Conservation (phyloP, 2,888 invertebrate genomes). For the Drosophila infuscata region DNA sequence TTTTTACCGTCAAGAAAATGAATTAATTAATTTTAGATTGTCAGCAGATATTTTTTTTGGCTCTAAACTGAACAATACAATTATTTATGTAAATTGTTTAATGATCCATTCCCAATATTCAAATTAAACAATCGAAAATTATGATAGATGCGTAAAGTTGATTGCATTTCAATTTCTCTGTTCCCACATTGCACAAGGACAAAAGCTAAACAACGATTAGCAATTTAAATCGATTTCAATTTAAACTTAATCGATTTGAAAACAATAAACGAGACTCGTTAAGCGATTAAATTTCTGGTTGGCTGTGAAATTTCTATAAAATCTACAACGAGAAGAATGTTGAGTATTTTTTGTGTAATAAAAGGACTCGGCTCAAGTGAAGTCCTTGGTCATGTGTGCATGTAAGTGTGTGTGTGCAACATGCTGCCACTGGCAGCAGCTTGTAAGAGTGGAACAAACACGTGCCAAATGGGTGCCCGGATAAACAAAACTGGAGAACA, state of each 20-base stretch:
- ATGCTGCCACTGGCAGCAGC: constrained; percentile 18
- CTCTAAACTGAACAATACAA: not conserved
- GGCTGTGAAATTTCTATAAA: constrained; percentile 6
- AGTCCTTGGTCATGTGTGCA: constrained; percentile 3
- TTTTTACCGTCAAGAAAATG: not conserved
- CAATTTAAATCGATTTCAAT: not conserved
- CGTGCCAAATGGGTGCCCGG: constrained; percentile 9
- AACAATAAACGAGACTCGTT: not conserved
- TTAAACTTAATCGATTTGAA: not conserved
- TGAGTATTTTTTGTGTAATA: constrained; percentile 8
- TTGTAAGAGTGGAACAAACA: constrained; percentile 19
- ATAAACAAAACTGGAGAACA: constrained; percentile 50
- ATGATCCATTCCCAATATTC: not conserved
- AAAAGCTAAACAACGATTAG: not conserved
- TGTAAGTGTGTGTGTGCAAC: constrained; percentile 11
- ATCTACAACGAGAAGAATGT: constrained; percentile 1
- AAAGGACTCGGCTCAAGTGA: constrained; percentile 12
- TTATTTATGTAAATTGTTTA: not conserved
- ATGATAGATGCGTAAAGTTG: not conserved
- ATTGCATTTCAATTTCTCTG: not conserved
- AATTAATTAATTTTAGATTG: not conserved
- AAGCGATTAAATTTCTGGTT: not conserved
- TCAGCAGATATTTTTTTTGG: not conserved
- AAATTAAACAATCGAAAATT: not conserved
- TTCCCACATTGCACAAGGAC: not conserved